Evolutionary conservation across 2,888 invertebrate species (phyloP), one percentile per base, ranked within the genome.

Genomic region (Microctonus brassicae): DNA sequence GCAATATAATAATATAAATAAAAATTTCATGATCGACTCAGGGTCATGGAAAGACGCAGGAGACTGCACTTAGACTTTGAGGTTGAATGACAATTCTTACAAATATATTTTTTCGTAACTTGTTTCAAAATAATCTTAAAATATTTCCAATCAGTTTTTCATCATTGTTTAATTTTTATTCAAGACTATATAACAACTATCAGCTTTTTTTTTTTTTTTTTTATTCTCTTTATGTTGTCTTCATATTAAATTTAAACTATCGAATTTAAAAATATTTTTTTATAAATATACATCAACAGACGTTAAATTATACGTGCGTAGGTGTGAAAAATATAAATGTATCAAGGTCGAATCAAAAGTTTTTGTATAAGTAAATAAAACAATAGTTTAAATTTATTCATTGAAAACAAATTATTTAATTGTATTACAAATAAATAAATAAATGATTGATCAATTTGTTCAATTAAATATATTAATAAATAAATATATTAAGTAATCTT

Each of bases 41-140:
- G 67, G 76, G 76, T 74, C 73, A 75, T 71, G 74, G 71, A 74
- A 63, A 70, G 70, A 73, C 36, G 55, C 60, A 42, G 53, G 34
- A 64, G 73, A 70, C 17, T 47, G n/a, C 6, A 47, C 17, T 5
- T n/a, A 47, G 2, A 47, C 20, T 47, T 47, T 17, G 7, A 73
- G 70, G 75, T 76, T 75, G 76, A 75, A 76, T 75, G 76, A 75
- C 75, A 75, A 75, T 60, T 53, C 17, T 47, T 26, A 58, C 33
- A 17, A 17, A 47, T 20, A 47, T n/a, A 39, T 39, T 5, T 39
- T 17, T 7, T n/a, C 47, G 7, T 29, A 17, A 20, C 17, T 47
- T 20, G 17, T 9, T 7, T 1, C 7, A 39, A 39, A 13, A n/a
- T 39, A 9, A 36, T 36, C 9, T 36, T 2, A 7, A 36, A n/a